Evolutionary conservation across 2,888 invertebrate species (phyloP).

Genomic region (Loripinus fragilis): DNA sequence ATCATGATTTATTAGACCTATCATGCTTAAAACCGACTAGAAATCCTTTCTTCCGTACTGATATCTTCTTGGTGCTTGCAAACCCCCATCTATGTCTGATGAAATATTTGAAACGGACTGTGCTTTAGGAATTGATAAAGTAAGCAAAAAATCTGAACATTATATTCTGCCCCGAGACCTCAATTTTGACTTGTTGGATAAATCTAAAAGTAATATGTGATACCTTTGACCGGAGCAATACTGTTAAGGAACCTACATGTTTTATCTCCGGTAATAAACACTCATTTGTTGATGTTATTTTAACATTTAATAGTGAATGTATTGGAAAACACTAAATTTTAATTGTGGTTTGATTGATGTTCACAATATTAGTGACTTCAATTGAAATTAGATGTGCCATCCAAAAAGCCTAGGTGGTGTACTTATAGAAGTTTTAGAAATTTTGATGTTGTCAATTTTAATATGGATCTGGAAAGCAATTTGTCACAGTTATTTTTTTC

Average conservation of each 20-base stretch:
- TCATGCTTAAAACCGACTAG: no score
- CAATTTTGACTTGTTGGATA: neutral
- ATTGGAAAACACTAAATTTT: no score
- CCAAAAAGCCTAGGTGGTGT: no score
- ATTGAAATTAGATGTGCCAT: neutral
- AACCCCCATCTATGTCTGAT: neutral
- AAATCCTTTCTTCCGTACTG: no score
- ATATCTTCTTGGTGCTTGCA: neutral
- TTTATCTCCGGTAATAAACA: slow-evolving; percentile 13
- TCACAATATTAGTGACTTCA: slow-evolving; percentile 14
- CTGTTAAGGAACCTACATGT: slow-evolving; percentile 28
- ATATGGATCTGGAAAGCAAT: no score
- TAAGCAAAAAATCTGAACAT: neutral
- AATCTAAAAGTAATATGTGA: slow-evolving; percentile 23
- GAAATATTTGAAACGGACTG: neutral
- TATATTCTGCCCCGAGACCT: neutral
- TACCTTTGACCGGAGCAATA: slow-evolving; percentile 32
- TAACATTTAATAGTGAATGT: no score
- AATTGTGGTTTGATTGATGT: no score
- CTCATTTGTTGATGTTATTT: no score
- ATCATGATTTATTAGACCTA: no score
- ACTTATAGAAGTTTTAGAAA: no score
- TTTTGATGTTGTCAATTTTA: no score
- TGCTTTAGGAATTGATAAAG: neutral
- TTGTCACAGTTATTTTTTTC: no score